Conservation (phyloP, 37 sponge, comb jelly and placozoan genomes). For the Ephydatia muelleri region DNA sequence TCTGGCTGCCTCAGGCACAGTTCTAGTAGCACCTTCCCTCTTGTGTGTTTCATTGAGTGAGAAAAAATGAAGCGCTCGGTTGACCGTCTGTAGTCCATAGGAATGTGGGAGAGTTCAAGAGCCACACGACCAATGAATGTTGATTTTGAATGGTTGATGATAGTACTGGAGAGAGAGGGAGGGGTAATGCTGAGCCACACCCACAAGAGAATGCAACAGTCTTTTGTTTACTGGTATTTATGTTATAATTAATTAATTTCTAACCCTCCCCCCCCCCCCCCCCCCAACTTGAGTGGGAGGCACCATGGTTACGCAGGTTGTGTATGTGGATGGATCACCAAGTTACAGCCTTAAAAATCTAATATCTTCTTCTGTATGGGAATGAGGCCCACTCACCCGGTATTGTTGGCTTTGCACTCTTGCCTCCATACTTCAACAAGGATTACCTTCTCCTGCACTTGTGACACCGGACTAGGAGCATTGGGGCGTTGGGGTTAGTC, state of each 20-base stretch:
- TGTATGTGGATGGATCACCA: no score
- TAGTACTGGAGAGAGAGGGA: background rate
- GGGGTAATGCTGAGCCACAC: constrained; percentile 12
- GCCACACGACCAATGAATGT: background rate
- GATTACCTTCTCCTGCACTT: background rate
- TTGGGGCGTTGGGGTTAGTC: background rate
- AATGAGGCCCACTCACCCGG: background rate
- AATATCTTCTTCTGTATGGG: background rate
- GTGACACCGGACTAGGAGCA: background rate
- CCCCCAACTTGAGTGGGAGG: background rate
- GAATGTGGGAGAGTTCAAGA: background rate
- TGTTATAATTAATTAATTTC: background rate
- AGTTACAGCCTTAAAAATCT: no score
- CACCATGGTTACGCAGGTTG: constrained; percentile 2
- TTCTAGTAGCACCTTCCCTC: constrained; percentile 41
- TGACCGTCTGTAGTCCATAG: background rate
- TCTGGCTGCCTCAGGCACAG: constrained; percentile 30
- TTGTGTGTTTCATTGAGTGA: background rate
- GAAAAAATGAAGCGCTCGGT: background rate
- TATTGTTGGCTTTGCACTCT: background rate
- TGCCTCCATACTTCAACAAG: background rate
- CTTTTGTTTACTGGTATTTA: constrained; percentile 49
- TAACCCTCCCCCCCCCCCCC: background rate
- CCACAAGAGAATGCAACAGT: no score
- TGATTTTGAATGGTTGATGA: background rate